These are phyloP conservation scores for Aix galericulata DNA, from an alignment of 2,113 vertebrate genomes.

Conservation along the genomic window DNA sequence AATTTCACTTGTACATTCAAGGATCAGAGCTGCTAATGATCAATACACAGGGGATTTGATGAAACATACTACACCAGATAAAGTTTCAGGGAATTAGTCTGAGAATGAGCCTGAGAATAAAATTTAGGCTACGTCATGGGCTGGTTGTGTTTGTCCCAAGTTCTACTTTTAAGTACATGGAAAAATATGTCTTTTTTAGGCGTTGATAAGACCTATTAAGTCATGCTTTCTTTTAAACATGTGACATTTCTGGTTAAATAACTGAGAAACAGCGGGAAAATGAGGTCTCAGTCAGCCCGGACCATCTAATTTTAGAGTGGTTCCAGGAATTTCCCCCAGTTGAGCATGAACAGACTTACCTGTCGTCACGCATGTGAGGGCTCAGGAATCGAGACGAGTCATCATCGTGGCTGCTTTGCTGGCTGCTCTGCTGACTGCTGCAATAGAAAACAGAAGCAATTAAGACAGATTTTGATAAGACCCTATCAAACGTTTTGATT, in stretches of 20 bases:
- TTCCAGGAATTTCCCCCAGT: accelerated
- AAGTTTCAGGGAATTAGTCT: neutral
- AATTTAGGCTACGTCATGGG: neutral
- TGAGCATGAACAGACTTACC: slow-evolving; percentile 63
- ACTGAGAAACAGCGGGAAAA: accelerated
- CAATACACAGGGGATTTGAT: accelerated
- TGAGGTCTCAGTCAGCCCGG: accelerated
- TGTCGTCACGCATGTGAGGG: slow-evolving; percentile 81
- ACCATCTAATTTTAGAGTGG: accelerated
- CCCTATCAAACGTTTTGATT: neutral
- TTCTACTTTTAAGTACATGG: neutral
- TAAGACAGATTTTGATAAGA: neutral
- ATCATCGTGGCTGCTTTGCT: slow-evolving; percentile 92
- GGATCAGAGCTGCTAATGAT: neutral
- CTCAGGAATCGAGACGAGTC: slow-evolving; percentile 87
- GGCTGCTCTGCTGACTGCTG: slow-evolving; percentile 91
- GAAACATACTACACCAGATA: neutral
- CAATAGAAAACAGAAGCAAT: neutral
- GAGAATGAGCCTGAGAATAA: neutral
- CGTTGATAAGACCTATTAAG: accelerated
- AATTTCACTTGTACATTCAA: neutral
- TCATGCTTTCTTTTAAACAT: neutral
- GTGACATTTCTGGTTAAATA: neutral
- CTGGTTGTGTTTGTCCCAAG: neutral
- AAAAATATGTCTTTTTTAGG: neutral